These are phyloP conservation scores for Argynnis bischoffii DNA, from an alignment of 2,888 invertebrate species.

Conservation along the genomic window DNA sequence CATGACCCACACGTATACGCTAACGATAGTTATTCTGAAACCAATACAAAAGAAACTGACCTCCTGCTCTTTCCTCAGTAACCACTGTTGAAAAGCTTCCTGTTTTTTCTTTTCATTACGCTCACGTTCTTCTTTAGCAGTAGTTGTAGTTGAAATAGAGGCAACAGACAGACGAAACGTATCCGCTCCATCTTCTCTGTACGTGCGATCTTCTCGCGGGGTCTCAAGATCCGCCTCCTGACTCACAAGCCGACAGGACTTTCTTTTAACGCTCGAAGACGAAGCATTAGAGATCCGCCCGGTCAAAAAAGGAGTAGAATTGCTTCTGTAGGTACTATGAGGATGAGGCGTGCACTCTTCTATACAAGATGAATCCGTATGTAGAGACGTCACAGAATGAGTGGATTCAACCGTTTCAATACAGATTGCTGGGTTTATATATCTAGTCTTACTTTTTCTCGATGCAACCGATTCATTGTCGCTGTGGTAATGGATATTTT, in stretches of 20 bases:
- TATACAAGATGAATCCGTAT: conserved; percentile 56
- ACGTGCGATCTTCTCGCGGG: conserved; percentile 62
- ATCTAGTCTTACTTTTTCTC: conserved; percentile 73
- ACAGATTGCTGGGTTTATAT: conserved; percentile 84
- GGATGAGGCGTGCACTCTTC: conserved; percentile 74
- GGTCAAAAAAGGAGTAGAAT: conserved; percentile 70
- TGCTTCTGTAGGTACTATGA: conserved; percentile 69
- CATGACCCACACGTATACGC: too few relatives aligned
- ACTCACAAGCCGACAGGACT: conserved; percentile 62
- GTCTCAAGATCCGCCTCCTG: conserved; percentile 50
- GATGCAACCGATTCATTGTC: conserved; percentile 71
- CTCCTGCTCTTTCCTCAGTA: conserved; percentile 72
- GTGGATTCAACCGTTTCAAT: conserved; percentile 76
- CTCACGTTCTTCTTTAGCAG: conserved; percentile 74
- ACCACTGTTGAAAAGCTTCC: conserved; percentile 71
- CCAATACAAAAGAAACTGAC: conserved; percentile 46
- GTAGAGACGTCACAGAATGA: conserved; percentile 69
- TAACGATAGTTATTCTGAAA: too few relatives aligned
- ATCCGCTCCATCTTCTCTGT: conserved; percentile 68
- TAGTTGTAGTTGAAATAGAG: conserved; percentile 70
- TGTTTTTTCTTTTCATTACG: conserved; percentile 66
- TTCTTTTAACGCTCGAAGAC: conserved; percentile 65
- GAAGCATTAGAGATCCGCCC: conserved; percentile 64
- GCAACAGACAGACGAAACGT: conserved; percentile 74
- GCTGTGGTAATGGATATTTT: conserved; percentile 69